Base-by-base conservation (phyloP, 2,888 invertebrate species). In the Melanostoma scalare region DNA sequence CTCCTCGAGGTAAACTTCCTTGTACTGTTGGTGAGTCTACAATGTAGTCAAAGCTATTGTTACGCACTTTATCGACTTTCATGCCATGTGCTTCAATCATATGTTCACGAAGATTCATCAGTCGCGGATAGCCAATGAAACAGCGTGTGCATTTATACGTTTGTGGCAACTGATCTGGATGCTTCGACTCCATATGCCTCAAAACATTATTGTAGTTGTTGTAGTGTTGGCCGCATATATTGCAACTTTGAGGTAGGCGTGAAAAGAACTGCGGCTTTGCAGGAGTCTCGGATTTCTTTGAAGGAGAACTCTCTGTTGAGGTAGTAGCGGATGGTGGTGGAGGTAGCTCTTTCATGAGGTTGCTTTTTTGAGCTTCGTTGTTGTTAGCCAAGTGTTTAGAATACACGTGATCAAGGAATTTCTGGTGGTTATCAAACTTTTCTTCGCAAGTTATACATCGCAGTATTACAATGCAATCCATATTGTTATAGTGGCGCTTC, bases 151-250 rank as follows among this genome's bases (percentile, higher is more conserved):
- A 91, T 74, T 90, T 90, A 86, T 91, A 91, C 0, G 91, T 91
- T 72, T 90, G 89, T 6, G 91, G 91, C 80, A 91, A 85, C 80
- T 91, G 91, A 78, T 91, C 91, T 0, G 91, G 91, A 88, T 91
- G 91, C 80, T 91, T 91, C 2, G 91, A 89, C 85, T 91, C 91
- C 91, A 91, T 91, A 77, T 91, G 91, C 0, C 91, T 89, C 60
- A 91, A 85, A 31, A 91, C 91, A 84, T 91, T 91, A 85, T 91
- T 91, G 67, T 91, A 91, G 85, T 91, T 91, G 67, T 91, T 91
- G 79, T 91, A 91, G 76, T 90, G 90, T 69, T 90, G 90, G 0
- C 90, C 90, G 74, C 91, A 91, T 67, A 91, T 91, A 9, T 90
- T 90, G 63, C 91, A 91, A 31, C 89, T 91, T 77, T 91, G 91